Evolutionary conservation across 2,113 vertebrate genomes (phyloP), one percentile per base, ranked within the genome.

Genomic region (Petromus typicus): DNA sequence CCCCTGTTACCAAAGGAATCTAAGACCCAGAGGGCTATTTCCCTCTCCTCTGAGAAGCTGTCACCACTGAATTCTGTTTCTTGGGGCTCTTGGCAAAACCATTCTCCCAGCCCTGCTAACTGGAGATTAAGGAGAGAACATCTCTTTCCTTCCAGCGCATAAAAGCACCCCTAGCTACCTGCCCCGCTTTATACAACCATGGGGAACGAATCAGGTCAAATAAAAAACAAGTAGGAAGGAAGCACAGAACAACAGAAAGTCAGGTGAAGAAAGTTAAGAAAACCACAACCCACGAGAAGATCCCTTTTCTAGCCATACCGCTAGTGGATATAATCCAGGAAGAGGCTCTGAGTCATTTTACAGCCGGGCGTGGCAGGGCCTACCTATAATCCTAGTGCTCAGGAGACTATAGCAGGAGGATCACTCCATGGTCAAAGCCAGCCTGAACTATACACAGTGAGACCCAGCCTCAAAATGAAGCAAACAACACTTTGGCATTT

Each of bases 151-250:
- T 76, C 48, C 9, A 81, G 20, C 18, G 75, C 43, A 45, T 75
- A 76, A 78, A 69, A 54, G 91, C 23, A 7, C 45, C 61, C 57
- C 56, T 56, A n/a, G 23, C 13, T 86, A 23, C 25, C 61, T 75
- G 37, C 37, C 3, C n/a, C 30, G 43, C 22, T 67, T 88, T 80
- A n/a, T 48, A 23, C 30, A 69, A 57, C 22, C 61, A 57, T 32
- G 18, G 48, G 17, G 25, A 89, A 85, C 85, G n/a, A 40, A 67
- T 78, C 64, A 82, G 69, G 69, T 54, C 75, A 92, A 95, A 86
- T 73, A 9, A 84, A 84, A 86, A 91, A 43, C 13, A 51, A 84
- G 85, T 40, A 84, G 7, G 4, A 67, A 88, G n/a, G 22, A 43
- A 71, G 34, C 34, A 59, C 78, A 54, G 23, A 64, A 23, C 20